Base-by-base conservation (phyloP, 2,113 vertebrate species). In the Anseranas semipalmata region DNA sequence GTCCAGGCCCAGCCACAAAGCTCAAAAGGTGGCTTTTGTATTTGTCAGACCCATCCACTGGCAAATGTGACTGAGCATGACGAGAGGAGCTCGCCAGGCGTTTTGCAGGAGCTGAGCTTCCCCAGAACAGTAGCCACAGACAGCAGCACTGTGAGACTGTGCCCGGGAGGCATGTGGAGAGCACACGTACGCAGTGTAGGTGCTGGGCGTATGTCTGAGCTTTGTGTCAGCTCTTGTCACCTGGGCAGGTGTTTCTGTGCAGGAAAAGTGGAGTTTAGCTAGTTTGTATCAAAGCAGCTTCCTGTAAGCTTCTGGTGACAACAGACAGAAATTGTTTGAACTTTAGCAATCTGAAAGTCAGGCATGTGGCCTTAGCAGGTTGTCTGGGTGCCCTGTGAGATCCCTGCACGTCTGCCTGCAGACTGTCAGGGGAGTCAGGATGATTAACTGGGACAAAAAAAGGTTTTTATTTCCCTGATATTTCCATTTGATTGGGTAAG, bases 171-270 rank as follows among this genome's bases (percentile, higher is more conserved):
- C 3, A 7, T 4, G 7, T 30, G 55, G 39, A 84, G 58, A 79
- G 33, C 67, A 79, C 12, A 1, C 0, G 0, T 35, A 43, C 60
- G 10, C 32, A 5, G 45, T n/a, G 32, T 43, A 7, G 0, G 0
- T 27, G 59, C 9, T 27, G 22, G 6, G 12, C 72, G 15, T 45
- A 24, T 35, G 46, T 89, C 39, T 92, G 71, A 14, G 19, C 25
- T 67, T 48, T 50, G 14, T 83, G 45, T 60, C 4, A 0, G 20
- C 56, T 65, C 19, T n/a, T 58, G 33, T 84, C 68, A 21, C 32
- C 55, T 43, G 55, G 37, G 27, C 75, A 83, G 35, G 53, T 37
- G n/a, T 63, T 85, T 60, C 71, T 85, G 15, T 46, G 71, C 76
- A 77, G 63, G 24, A 82, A 82, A 90, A 68, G n/a, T 35, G 41